Conservation (phyloP, 1,140 invertebrate genomes). For the Chironomus striatipennis region DNA sequence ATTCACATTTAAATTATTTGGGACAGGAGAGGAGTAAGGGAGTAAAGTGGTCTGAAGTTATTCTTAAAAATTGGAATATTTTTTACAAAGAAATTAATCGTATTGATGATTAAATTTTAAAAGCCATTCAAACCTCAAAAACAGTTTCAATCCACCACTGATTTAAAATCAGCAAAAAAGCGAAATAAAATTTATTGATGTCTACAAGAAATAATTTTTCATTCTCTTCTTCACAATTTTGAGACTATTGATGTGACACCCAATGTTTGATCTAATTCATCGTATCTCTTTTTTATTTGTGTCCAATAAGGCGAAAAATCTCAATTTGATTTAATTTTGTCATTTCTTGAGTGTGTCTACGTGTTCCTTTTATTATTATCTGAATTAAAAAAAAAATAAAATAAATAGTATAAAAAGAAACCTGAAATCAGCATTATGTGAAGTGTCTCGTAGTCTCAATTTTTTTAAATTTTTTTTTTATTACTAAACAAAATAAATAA, state of each 20-base stretch:
- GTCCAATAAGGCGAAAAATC: constrained; percentile 6
- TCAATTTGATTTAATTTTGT: constrained; percentile 2
- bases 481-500: constrained; percentile 9
- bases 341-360: not conserved
- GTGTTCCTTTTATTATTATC: no score
- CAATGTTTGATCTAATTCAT: constrained; percentile 4
- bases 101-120: no score
- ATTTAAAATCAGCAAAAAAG: no score
- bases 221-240: not conserved
- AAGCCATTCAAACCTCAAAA: no score
- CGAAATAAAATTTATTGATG: constrained; percentile 1
- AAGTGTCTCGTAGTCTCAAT: not conserved
- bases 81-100: no score
- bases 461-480: not conserved
- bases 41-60: no score
- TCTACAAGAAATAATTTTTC: not conserved
- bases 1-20: not conserved
- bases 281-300: not conserved
- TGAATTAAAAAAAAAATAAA: not conserved
- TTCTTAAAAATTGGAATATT: no score
- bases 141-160: no score
- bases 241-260: not conserved
- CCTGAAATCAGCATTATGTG: constrained; percentile 12
- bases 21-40: no score
- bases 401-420: not conserved